phyloP scores from a whole-genome alignment of 2,888 invertebrate species.

The Augiades crinisus region DNA sequence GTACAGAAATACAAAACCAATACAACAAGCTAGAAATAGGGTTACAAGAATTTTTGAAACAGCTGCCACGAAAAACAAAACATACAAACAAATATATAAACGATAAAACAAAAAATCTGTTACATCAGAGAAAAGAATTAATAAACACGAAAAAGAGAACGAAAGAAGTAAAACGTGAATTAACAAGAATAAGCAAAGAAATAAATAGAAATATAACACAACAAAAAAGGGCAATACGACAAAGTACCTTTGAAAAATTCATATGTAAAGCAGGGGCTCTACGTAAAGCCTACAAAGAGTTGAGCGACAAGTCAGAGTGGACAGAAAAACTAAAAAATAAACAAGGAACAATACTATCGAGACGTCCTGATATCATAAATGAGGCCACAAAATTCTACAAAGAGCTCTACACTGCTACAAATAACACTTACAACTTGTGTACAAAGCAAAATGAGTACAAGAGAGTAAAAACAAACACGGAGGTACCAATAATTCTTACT shows the following conservation, averaged over 20 bases:
- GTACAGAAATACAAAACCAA: neutral
- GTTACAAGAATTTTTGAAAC: neutral
- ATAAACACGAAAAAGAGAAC: neutral
- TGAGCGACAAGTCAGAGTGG: too few species aligned
- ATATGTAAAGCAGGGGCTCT: too few species aligned
- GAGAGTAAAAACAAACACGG: neutral
- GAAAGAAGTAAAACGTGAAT: neutral
- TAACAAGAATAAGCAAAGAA: neutral
- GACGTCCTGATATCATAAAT: slow-evolving; percentile 27
- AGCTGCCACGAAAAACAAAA: neutral
- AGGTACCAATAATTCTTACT: slow-evolving; percentile 4
- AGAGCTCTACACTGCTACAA: slow-evolving; percentile 11
- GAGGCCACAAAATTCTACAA: slow-evolving; percentile 25
- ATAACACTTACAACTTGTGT: neutral
- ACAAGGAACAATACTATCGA: slow-evolving; percentile 15
- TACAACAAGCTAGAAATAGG: neutral
- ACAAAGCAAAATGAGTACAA: neutral
- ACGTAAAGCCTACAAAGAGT: too few species aligned
- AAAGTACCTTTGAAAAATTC: neutral
- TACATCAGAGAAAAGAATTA: neutral
- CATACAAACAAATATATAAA: neutral
- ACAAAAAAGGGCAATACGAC: neutral
- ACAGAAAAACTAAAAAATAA: too few species aligned
- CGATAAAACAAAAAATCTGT: neutral
- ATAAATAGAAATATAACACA: neutral